Conservation (phyloP, 2,113 vertebrate genomes). For the Oryzias javanicus region DNA sequence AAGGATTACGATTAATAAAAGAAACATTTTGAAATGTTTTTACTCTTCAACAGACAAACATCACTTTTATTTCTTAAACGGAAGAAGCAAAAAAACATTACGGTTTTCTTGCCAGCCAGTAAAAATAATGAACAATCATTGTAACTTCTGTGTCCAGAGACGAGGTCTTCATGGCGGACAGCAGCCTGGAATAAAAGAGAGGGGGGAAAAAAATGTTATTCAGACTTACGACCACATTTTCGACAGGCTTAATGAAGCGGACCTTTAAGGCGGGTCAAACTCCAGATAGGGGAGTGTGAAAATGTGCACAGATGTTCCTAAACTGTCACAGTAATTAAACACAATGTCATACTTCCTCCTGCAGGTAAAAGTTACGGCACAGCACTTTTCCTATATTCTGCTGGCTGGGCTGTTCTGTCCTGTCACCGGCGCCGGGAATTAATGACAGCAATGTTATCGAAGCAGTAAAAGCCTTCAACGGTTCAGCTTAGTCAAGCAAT, state of each 20-base stretch:
- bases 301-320: slow-evolving; percentile 30
- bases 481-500: slow-evolving; percentile 60
- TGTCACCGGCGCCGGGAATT: slow-evolving; percentile 40
- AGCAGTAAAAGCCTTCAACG: slow-evolving; percentile 47
- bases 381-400: slow-evolving; percentile 50
- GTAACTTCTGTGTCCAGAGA: slow-evolving; percentile 53
- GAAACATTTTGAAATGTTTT: too few species aligned
- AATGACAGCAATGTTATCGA: slow-evolving; percentile 51
- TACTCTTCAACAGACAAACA: too few species aligned
- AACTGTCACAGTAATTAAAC: slow-evolving; percentile 49
- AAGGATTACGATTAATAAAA: too few species aligned
- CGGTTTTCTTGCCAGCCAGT: slow-evolving; percentile 57
- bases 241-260: not conserved
- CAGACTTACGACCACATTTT: too few species aligned
- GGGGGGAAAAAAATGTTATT: not conserved
- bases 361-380: slow-evolving; percentile 50
- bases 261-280: slow-evolving; percentile 18
- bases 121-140: slow-evolving; percentile 60
- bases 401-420: slow-evolving; percentile 49
- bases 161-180: slow-evolving; percentile 50
- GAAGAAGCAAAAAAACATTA: not conserved
- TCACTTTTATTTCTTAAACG: too few species aligned
- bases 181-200: slow-evolving; percentile 43
- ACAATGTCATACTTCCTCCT: slow-evolving; percentile 31
- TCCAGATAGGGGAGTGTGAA: not conserved